Percentiles rank a stretch among this genome's conserved stretches.
Conservation (phyloP, 2,797 vertebrate genomes). For the Echiichthys vipera region DNA sequence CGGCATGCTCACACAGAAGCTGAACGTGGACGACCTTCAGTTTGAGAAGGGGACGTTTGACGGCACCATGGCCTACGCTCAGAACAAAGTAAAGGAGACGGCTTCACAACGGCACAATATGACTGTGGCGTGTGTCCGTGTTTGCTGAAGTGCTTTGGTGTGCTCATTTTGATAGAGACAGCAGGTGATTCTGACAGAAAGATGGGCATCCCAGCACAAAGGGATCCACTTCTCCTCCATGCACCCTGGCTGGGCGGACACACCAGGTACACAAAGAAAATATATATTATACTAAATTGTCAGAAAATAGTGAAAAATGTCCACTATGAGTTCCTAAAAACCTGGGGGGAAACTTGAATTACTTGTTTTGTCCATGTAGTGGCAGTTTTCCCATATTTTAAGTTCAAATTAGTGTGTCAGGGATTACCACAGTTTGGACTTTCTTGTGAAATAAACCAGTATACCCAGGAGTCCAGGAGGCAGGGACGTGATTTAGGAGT, state of each 20-base stretch:
- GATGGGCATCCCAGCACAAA: conserved; percentile 83
- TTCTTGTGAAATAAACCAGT: neutral
- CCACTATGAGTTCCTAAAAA: too few relatives aligned
- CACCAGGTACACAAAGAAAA: conserved; percentile 79
- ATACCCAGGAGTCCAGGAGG: neutral
- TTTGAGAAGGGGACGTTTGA: conserved; percentile 85
- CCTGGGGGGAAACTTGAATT: too few relatives aligned
- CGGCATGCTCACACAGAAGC: conserved; percentile 90
- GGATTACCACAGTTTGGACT: too few relatives aligned
- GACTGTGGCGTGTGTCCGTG: accelerated
- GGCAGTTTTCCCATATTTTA: too few relatives aligned
- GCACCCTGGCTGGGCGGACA: conserved; percentile 91
- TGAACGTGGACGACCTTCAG: conserved; percentile 87
- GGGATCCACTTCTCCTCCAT: conserved; percentile 88
- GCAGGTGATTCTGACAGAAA: conserved; percentile 89
- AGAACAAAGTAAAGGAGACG: conserved; percentile 86
- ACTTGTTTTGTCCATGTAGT: too few relatives aligned
- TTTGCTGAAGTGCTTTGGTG: conserved; percentile 3
- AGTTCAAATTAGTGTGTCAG: too few relatives aligned
- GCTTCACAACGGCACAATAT: neutral
- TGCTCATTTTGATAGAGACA: conserved; percentile 80
- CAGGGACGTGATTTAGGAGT: neutral
- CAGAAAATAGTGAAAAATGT: too few relatives aligned
- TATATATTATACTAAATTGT: too few relatives aligned
- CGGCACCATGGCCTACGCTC: conserved; percentile 88